Base-by-base conservation (phyloP, 1,140 invertebrate genomes). In the Hydropsyche tenuis region DNA sequence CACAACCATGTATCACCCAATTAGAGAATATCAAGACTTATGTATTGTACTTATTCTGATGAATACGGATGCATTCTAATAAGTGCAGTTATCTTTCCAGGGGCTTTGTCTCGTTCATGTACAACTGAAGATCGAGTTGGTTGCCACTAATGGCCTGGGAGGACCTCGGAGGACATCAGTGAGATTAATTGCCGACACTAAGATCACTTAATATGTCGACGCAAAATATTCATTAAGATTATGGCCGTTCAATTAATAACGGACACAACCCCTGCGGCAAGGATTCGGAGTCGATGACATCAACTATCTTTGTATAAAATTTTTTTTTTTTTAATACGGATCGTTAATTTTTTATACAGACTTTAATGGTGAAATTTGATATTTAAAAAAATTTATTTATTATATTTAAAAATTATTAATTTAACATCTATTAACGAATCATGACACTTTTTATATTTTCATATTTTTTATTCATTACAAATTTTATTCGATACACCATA, bases 181-280 rank as follows among this genome's bases (percentile, higher is more conserved):
- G 63, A 73, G 71, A 73, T 73, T 73, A 73, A 73, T 73, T 7
- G 62, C 20, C 45, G 27, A 65, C 63, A 53, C 46, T 27, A 62
- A 46, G 45, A 65, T 65, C 37, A 42, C 25, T 65, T 73, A 48
- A 73, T 73, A 73, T 27, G 18, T 42, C 20, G 45, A 30, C 27
- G 22, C 60, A 51, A 73, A 65, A 64, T 64, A 73, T 53, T 73
- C 71, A 73, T 73, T 73, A 65, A 70, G 68, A 56, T 56, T 70
- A 70, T 56, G 30, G 30, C 30, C 27, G 30, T 70, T 56, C 68
- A 60, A 70, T 70, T 70, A 70, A 70, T 70, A 70, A 70, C 30
- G 27, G 27, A 18, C 20, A 27, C 22, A 27, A 43, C 30, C 3
- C 18, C 63, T 4, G 7, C 37, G 30, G 48, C n/a, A n/a, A n/a